Evolutionary conservation across 2,797 vertebrate species (phyloP).

Genomic region (Sebastes oblongus): DNA sequence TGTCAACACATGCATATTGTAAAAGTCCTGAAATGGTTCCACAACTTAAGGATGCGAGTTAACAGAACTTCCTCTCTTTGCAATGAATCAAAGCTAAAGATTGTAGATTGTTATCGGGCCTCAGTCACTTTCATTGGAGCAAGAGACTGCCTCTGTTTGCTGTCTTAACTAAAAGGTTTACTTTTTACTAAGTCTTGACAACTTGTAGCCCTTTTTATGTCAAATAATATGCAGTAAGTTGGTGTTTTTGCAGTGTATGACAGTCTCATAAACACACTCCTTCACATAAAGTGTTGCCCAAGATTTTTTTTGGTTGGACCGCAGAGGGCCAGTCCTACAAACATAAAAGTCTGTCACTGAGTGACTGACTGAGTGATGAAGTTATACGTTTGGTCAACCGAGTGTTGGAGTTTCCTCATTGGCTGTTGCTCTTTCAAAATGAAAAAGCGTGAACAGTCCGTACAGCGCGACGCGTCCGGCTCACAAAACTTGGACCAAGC

Average conservation of each 20-base stretch:
- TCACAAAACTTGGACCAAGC: no score
- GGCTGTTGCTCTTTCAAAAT: no score
- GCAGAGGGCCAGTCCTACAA: no score
- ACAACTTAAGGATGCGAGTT: background rate
- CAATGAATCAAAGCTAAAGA: background rate
- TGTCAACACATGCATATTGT: no score
- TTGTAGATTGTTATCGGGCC: background rate
- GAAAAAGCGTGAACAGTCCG: no score
- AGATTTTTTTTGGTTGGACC: background rate
- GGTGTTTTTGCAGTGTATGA: background rate
- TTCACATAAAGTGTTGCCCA: background rate
- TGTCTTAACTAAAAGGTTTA: background rate
- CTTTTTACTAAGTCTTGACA: background rate
- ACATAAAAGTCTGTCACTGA: no score
- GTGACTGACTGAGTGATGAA: no score
- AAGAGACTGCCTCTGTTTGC: background rate
- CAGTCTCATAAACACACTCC: no score
- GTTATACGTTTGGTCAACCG: fast-evolving
- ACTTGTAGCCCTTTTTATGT: background rate
- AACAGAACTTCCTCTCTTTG: background rate
- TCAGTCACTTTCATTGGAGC: background rate
- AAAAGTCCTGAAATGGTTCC: no score
- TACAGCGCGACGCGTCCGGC: no score
- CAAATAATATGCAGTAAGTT: background rate
- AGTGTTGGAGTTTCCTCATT: no score